Evolutionary conservation across 2,113 vertebrate genomes (phyloP).

Genomic region (Antechinus stuartii): DNA sequence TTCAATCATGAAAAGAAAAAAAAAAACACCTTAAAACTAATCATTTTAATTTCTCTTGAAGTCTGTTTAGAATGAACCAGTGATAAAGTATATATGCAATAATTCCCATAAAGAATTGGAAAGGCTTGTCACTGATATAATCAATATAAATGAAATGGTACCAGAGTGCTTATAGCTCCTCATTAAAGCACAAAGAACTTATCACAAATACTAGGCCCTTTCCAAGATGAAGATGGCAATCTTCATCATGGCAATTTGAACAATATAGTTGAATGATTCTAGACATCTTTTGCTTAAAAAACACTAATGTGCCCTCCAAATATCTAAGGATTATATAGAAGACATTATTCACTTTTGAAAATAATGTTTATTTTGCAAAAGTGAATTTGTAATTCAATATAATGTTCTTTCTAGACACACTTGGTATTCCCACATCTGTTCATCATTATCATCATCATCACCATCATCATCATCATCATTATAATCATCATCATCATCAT

Average conservation of each 20-base stretch:
- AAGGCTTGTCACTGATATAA: neutral
- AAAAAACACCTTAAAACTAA: neutral
- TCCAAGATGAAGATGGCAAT: slow-evolving; percentile 14
- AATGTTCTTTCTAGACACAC: neutral
- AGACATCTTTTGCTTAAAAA: neutral
- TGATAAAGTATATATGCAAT: neutral
- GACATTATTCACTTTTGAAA: neutral
- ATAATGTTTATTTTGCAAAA: neutral
- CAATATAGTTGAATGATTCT: neutral
- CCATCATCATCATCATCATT: neutral
- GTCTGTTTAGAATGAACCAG: neutral
- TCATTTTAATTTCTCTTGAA: slow-evolving; percentile 17
- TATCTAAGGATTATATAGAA: neutral
- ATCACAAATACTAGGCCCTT: neutral
- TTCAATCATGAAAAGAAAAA: slow-evolving; percentile 9
- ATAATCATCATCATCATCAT: neutral
- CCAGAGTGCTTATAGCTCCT: neutral
- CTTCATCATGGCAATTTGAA: slow-evolving; percentile 26
- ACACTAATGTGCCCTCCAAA: neutral
- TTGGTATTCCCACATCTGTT: neutral
- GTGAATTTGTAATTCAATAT: neutral
- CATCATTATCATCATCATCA: neutral
- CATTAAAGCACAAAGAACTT: neutral
- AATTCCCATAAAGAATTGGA: slow-evolving; percentile 3
- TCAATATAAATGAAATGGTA: neutral